Percentiles rank a stretch among this genome's conserved stretches.
Evolutionary conservation across 2,113 vertebrate genomes (phyloP).

Genomic region (Rhipidura dahli): DNA sequence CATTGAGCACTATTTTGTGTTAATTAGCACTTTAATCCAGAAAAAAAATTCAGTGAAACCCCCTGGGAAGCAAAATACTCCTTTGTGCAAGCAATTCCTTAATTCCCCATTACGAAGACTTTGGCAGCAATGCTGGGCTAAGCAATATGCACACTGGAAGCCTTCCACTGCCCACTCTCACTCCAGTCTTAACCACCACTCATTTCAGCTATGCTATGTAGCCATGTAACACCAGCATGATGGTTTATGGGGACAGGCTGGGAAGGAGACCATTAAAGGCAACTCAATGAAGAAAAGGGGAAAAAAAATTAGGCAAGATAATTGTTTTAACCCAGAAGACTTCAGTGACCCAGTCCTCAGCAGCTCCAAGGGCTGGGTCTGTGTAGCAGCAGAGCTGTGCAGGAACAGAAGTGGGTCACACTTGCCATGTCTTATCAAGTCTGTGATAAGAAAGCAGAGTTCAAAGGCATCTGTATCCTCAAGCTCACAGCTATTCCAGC

Average conservation of each 20-base stretch:
- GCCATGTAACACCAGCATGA: neutral
- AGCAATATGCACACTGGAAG: neutral
- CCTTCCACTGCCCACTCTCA: neutral
- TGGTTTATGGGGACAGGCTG: neutral
- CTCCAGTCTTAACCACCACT: neutral
- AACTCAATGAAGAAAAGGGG: neutral
- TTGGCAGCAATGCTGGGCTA: neutral
- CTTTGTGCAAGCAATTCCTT: neutral
- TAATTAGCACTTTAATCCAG: constrained; percentile 25
- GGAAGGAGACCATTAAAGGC: neutral
- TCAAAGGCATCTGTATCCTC: neutral
- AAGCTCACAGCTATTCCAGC: neutral
- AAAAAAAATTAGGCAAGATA: neutral
- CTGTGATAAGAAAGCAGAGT: neutral
- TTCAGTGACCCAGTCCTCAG: neutral
- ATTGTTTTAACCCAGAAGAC: neutral
- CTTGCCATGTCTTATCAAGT: neutral
- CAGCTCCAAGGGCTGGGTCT: neutral
- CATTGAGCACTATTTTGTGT: neutral
- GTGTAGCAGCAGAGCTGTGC: neutral
- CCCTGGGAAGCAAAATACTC: neutral
- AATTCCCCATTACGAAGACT: neutral
- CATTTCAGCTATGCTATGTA: neutral
- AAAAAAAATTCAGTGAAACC: neutral
- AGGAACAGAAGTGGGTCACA: neutral